Conservation (phyloP, 2,888 invertebrate species). For the Agrypnus murinus region DNA sequence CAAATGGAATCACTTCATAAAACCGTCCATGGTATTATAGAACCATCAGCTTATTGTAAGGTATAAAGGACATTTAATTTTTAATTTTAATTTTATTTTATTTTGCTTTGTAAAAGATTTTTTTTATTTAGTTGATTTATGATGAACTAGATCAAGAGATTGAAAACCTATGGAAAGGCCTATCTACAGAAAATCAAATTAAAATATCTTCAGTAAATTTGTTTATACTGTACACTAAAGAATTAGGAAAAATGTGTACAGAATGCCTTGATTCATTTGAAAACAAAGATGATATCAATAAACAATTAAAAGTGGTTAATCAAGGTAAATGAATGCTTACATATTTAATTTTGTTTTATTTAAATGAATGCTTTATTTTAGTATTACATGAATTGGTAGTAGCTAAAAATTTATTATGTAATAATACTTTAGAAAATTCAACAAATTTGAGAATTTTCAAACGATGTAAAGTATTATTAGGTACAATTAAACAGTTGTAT, state of each 20-base stretch:
- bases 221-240: constrained; percentile 55
- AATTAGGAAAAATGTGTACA: constrained; percentile 55
- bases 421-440: constrained; percentile 44
- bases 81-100: neutral
- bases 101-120: neutral
- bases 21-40: constrained; percentile 79
- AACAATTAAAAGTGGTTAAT: constrained; percentile 53
- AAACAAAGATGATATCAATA: constrained; percentile 45
- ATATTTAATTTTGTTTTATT: neutral
- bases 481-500: constrained; percentile 57
- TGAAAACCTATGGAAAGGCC: constrained; percentile 46
- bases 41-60: constrained; percentile 81
- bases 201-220: constrained; percentile 37
- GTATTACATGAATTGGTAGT: constrained; percentile 61
- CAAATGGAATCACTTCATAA: constrained; percentile 76
- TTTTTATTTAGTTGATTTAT: constrained; percentile 58
- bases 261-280: constrained; percentile 53
- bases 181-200: constrained; percentile 43
- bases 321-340: constrained; percentile 50
- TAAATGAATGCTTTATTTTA: constrained; percentile 38
- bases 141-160: constrained; percentile 53
- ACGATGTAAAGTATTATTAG: constrained; percentile 62
- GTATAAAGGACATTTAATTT: constrained; percentile 67
- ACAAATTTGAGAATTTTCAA: constrained; percentile 60
- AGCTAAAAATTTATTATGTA: constrained; percentile 57